Conservation (phyloP, 2,888 invertebrate genomes). For the Lysandra coridon region DNA sequence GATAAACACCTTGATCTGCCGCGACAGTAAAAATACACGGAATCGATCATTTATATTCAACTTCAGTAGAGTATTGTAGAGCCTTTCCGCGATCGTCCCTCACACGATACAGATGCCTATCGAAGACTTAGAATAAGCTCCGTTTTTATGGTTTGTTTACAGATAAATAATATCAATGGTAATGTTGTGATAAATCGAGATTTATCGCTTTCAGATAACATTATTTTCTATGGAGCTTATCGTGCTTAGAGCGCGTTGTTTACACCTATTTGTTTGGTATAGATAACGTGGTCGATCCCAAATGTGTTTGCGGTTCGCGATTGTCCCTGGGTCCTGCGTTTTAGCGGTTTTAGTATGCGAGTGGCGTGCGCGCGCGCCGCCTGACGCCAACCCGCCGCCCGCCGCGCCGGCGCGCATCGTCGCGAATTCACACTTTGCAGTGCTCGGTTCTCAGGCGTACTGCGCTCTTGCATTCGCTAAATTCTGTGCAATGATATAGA, state of each 20-base stretch:
- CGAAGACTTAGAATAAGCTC: neutral
- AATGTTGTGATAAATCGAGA: slow-evolving; percentile 11
- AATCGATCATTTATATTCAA: neutral
- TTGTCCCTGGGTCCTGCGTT: slow-evolving; percentile 54
- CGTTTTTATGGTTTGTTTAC: neutral
- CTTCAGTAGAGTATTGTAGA: neutral
- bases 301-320: slow-evolving; percentile 68
- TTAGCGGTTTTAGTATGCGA: slow-evolving; percentile 70
- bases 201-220: slow-evolving; percentile 1
- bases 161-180: slow-evolving; percentile 12
- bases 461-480: slow-evolving; percentile 60
- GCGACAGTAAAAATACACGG: slow-evolving; percentile 1
- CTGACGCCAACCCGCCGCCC: slow-evolving; percentile 62
- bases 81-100: neutral
- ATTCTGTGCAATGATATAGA: slow-evolving; percentile 63
- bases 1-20: slow-evolving; percentile 4
- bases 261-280: slow-evolving; percentile 60
- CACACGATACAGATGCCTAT: neutral
- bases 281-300: slow-evolving; percentile 62
- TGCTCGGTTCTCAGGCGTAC: slow-evolving; percentile 52
- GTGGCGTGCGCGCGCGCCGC: slow-evolving; percentile 69
- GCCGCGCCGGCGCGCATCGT: slow-evolving; percentile 49
- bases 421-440: slow-evolving; percentile 59
- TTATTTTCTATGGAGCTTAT: slow-evolving; percentile 45
- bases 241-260: slow-evolving; percentile 61